Conservation (phyloP, 2,113 vertebrate species). For the Oenanthe melanoleuca region DNA sequence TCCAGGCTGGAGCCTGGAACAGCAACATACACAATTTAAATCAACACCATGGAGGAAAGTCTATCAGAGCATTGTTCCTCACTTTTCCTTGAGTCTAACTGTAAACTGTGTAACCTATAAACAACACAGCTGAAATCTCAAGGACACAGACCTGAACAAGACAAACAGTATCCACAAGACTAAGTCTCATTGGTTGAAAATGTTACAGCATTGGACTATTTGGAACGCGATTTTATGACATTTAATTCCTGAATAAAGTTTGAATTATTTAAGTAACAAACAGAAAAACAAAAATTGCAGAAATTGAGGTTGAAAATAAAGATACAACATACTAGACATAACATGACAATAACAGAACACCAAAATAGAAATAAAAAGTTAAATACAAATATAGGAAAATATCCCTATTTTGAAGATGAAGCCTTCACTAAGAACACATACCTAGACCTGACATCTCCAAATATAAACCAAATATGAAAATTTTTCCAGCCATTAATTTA, state of each 20-base stretch:
- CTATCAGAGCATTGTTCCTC: neutral
- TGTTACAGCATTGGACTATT: neutral
- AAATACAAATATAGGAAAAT: neutral
- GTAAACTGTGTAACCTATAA: neutral
- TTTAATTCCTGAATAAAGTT: neutral
- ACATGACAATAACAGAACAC: neutral
- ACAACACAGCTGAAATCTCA: neutral
- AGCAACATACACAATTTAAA: neutral
- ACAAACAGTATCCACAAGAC: neutral
- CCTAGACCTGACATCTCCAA: neutral
- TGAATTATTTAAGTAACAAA: neutral
- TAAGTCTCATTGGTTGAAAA: neutral
- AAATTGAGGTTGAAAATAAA: neutral
- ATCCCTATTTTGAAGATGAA: neutral
- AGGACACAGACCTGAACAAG: neutral
- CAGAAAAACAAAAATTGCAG: neutral
- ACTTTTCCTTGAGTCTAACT: neutral
- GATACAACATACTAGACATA: neutral
- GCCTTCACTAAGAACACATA: neutral
- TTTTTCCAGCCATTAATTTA: neutral
- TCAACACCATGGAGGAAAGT: neutral
- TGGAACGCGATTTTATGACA: neutral
- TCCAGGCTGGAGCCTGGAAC: neutral
- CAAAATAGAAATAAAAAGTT: neutral
- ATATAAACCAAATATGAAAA: neutral